Evolutionary conservation across 1,140 invertebrate species (phyloP), one percentile per base, ranked within the genome.

Genomic region (Zaprionus capensis): DNA sequence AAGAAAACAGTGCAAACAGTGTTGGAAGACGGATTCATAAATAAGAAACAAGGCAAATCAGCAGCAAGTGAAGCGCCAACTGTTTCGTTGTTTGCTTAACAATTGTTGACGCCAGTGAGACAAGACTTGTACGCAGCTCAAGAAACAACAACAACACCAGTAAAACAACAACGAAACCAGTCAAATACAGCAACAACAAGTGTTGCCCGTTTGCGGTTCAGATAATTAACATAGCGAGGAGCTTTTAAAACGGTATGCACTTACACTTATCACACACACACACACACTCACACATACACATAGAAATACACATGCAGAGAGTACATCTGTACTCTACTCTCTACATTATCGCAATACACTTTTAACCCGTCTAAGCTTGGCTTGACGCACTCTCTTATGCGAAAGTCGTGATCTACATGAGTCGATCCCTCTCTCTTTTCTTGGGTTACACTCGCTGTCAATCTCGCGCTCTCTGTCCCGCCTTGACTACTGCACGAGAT

Each of bases 241-340:
- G 34, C 58, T 82, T 61, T 74, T 70, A 61, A 86, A 86, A 86
- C 83, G 83, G 83, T 86, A 86, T 75, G 83, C 71, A 55, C 73
- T 72, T 73, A 76, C 82, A 68, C 22, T 31, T 72, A 44, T 36
- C 63, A 61, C 49, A 67, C 20, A 26, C 49, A 67, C 20, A 26
- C 53, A 44, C 17, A 61, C 38, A 56, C 28, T 12, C 49, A 14
- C 58, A 51, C 59, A 36, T n/a, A 15, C 49, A 11, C 46, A 51
- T 53, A 36, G 22, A 22, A 22, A 22, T 22, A 22, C 55, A 38
- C 38, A 66, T 38, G n/a, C 7, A 46, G 17, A 9, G n/a, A n/a
- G 7, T 20, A 36, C 46, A 17, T 63, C 24, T 26, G 24, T 26
- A 5, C 24, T 26, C 24, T 26, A 17, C 58, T 68, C 74, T 57